phyloP scores from a whole-genome alignment of 2,797 vertebrate genomes.

The Myripristis jacobus region DNA sequence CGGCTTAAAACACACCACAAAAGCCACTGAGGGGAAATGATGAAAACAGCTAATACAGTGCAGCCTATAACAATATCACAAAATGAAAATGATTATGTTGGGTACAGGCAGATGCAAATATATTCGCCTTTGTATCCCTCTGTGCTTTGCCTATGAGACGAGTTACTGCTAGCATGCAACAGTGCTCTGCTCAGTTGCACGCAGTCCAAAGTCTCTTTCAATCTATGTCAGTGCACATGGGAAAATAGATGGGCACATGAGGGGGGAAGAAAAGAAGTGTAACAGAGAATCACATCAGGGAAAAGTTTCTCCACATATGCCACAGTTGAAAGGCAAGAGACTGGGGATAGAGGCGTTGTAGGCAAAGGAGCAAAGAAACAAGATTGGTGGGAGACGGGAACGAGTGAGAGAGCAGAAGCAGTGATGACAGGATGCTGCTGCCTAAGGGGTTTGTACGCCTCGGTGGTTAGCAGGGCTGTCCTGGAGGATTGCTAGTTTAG shows the following conservation, averaged over 20 bases:
- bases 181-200: not conserved
- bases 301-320: conserved; percentile 24
- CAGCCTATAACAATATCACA: conserved; percentile 8
- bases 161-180: conserved; percentile 29
- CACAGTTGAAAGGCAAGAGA: conserved; percentile 7
- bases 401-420: conserved; percentile 15
- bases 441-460: conserved; percentile 37
- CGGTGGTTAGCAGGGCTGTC: conserved; percentile 31
- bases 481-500: conserved; percentile 34
- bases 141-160: conserved; percentile 32
- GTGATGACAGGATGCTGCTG: conserved; percentile 56
- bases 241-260: conserved; percentile 47
- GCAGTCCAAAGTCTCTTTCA: conserved; percentile 16
- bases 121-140: conserved; percentile 40
- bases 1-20: conserved; percentile 63
- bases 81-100: conserved; percentile 31
- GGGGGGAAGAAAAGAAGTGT: conserved; percentile 33
- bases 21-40: conserved; percentile 45
- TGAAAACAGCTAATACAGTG: conserved; percentile 26
- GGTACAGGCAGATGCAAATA: conserved; percentile 30
- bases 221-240: conserved; percentile 68
- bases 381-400: conserved; percentile 26
- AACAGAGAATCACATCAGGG: conserved; percentile 31
- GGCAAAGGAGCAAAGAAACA: conserved; percentile 19
- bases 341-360: not conserved